phyloP scores from a whole-genome alignment of 2,113 vertebrate genomes.

The Oryctolagus cuniculus region mOryCun1.1 NC_091433.1:22561501-22562000 shows the following conservation, averaged over 20 bases:
- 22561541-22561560: background rate
- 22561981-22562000: constrained; percentile 72
- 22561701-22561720: constrained; percentile 30
- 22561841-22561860: background rate
- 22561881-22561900: background rate
- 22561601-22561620: background rate
- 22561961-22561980: constrained; percentile 75
- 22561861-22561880: background rate
- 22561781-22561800: constrained; percentile 21
- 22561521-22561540: background rate
- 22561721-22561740: background rate
- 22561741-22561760: background rate
- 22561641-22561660: background rate
- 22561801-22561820: background rate
- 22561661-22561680: constrained; percentile 3
- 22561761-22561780: background rate
- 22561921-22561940: constrained; percentile 83
- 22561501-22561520: background rate
- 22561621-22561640: background rate
- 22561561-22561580: background rate
- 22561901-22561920: constrained; percentile 74
- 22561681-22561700: background rate
- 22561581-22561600: constrained; percentile 24
- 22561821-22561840: constrained; percentile 26
- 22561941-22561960: constrained; percentile 82